Percentiles rank a stretch among this genome's conserved stretches.
Conservation (phyloP, 2,888 invertebrate genomes). For the Nephrotoma appendiculata region DNA sequence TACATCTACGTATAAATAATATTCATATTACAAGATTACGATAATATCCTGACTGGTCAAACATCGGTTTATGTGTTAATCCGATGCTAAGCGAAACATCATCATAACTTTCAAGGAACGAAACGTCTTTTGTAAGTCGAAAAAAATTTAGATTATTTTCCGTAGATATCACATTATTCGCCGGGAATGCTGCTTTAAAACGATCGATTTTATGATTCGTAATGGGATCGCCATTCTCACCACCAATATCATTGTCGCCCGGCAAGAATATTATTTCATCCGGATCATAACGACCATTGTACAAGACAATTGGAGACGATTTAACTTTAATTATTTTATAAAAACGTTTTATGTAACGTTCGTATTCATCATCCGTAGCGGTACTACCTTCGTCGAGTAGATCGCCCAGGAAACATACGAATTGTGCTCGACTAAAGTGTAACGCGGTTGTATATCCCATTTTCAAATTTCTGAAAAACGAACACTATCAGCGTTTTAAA, state of each 20-base stretch:
- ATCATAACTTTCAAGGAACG: slow-evolving; percentile 17
- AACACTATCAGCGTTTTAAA: not conserved
- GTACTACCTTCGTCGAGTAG: slow-evolving; percentile 88
- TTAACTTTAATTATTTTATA: slow-evolving; percentile 37
- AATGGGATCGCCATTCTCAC: slow-evolving; percentile 62
- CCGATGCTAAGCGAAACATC: slow-evolving; percentile 37
- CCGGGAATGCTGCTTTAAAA: slow-evolving; percentile 61
- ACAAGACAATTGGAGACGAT: slow-evolving; percentile 19
- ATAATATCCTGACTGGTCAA: slow-evolving; percentile 29
- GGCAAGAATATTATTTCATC: slow-evolving; percentile 60
- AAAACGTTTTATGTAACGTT: slow-evolving; percentile 60
- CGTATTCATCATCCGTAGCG: slow-evolving; percentile 54
- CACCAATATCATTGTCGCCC: slow-evolving; percentile 96
- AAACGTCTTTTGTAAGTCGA: slow-evolving; percentile 29
- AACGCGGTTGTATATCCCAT: slow-evolving; percentile 64
- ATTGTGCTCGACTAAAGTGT: slow-evolving; percentile 59
- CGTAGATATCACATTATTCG: slow-evolving; percentile 45
- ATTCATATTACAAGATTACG: slow-evolving; percentile 25
- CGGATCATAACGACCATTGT: not conserved
- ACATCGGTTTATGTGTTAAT: slow-evolving; percentile 58
- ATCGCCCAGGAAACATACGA: slow-evolving; percentile 84
- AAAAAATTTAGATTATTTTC: slow-evolving; percentile 48
- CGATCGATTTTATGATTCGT: slow-evolving; percentile 50
- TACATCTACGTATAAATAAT: not conserved
- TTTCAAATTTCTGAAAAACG: slow-evolving; percentile 44